Percentiles rank a stretch among this genome's conserved stretches.
These are phyloP conservation scores for Microctonus hyperodae DNA, from an alignment of 2,888 invertebrate genomes.

Conservation along the genomic window DNA sequence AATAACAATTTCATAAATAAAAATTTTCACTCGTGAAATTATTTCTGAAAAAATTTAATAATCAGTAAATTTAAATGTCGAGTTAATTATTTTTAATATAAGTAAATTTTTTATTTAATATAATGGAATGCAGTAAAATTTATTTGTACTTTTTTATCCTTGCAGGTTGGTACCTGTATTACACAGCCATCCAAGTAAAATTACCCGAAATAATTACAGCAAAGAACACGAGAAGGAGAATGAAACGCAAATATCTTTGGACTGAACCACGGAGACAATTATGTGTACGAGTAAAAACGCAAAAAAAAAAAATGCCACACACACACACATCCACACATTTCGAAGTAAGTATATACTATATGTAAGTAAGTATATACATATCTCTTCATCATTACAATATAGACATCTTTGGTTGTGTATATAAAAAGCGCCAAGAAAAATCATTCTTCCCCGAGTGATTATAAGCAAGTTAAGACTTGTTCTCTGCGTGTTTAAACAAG, in stretches of 20 bases:
- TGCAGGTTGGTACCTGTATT: background rate
- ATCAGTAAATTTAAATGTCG: too few relatives aligned
- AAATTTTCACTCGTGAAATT: too few relatives aligned
- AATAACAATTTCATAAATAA: too few relatives aligned
- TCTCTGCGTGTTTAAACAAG: conserved; percentile 17
- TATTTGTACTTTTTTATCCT: background rate
- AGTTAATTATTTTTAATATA: too few relatives aligned
- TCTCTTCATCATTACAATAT: background rate
- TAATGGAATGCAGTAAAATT: background rate
- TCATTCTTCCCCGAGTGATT: conserved; percentile 45
- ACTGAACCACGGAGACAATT: conserved; percentile 52
- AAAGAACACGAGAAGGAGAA: conserved; percentile 3
- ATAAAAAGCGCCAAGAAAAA: background rate
- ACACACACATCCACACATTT: too few relatives aligned
- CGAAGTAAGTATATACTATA: background rate
- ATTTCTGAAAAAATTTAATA: too few relatives aligned
- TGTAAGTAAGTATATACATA: conserved; percentile 15
- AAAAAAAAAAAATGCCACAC: conserved; percentile 11
- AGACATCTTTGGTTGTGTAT: background rate
- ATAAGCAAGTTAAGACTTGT: conserved; percentile 53
- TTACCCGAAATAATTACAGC: conserved; percentile 20
- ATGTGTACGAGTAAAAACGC: conserved; percentile 37
- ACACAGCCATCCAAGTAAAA: conserved; percentile 30
- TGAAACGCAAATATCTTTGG: background rate
- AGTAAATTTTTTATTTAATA: background rate